Evolutionary conservation across 2,888 invertebrate species (phyloP).

Genomic region (Lasioglossum lativentre): DNA sequence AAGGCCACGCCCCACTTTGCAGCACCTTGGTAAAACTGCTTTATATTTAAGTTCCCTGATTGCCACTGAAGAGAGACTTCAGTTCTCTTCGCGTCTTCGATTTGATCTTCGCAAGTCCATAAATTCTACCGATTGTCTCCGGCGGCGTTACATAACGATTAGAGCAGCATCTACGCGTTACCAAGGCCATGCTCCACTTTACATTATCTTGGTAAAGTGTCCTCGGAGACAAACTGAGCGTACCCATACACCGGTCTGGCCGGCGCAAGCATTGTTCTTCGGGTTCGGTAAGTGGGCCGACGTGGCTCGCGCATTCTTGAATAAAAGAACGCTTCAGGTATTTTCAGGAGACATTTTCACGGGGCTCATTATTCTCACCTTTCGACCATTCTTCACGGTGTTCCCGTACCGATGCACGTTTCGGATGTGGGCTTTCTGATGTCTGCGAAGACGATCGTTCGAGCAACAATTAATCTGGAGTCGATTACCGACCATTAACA

Average conservation of each 20-base stretch:
- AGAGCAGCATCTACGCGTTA: constrained; percentile 21
- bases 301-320: constrained; percentile 14
- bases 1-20: constrained; percentile 40
- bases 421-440: background rate
- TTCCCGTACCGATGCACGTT: background rate
- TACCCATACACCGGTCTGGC: constrained; percentile 3
- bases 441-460: background rate
- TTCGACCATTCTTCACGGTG: constrained; percentile 6
- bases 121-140: constrained; percentile 2
- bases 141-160: constrained; percentile 25
- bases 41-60: background rate
- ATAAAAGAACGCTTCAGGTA: constrained; percentile 44
- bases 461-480: background rate
- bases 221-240: constrained; percentile 40
- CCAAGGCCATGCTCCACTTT: constrained; percentile 46
- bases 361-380: constrained; percentile 28
- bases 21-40: constrained; percentile 22
- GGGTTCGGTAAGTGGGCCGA: constrained; percentile 34
- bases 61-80: background rate
- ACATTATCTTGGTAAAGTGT: constrained; percentile 36
- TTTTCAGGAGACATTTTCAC: constrained; percentile 32
- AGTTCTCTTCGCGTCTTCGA: background rate
- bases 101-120: background rate
- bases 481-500: background rate
- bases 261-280: constrained; percentile 28